Evolutionary conservation across 2,888 invertebrate genomes (phyloP).

Genomic region (Orthosia cruda): DNA sequence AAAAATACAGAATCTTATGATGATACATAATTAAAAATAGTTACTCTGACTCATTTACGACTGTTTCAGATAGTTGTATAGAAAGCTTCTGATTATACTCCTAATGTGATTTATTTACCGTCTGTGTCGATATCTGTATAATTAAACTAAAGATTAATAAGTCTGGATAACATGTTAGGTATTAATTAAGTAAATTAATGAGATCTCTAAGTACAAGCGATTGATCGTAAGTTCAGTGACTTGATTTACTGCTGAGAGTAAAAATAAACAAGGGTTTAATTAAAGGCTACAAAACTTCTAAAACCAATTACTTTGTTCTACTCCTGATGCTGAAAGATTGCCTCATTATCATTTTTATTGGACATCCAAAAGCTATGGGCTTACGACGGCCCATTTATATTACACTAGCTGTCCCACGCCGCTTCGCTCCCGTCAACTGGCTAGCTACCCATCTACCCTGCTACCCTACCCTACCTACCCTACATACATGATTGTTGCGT

Average conservation of each 20-base stretch:
- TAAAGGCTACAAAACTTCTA: too few species aligned
- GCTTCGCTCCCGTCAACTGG: too few species aligned
- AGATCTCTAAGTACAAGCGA: constrained; percentile 3
- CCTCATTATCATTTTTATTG: too few species aligned
- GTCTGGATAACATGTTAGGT: not conserved
- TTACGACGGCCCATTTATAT: not conserved
- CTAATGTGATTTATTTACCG: constrained; percentile 2
- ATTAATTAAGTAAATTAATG: constrained; percentile 10
- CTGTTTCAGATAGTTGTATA: constrained; percentile 11
- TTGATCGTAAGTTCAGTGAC: not conserved
- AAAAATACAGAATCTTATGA: not conserved
- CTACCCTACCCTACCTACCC: too few species aligned
- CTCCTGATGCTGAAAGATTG: not conserved
- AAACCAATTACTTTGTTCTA: too few species aligned
- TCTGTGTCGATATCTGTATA: not conserved
- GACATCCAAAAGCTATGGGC: not conserved
- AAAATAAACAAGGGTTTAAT: too few species aligned
- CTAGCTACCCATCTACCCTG: too few species aligned
- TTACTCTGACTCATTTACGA: not conserved
- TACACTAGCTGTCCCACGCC: too few species aligned
- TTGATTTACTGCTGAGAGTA: not conserved
- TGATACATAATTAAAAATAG: not conserved
- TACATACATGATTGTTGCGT: too few species aligned
- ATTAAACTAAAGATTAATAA: not conserved
- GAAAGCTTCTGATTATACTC: constrained; percentile 19